Percentiles rank a stretch among this genome's conserved stretches.
These are phyloP conservation scores for Agrotis puta DNA, from an alignment of 2,888 invertebrate species.

Conservation along the genomic window DNA sequence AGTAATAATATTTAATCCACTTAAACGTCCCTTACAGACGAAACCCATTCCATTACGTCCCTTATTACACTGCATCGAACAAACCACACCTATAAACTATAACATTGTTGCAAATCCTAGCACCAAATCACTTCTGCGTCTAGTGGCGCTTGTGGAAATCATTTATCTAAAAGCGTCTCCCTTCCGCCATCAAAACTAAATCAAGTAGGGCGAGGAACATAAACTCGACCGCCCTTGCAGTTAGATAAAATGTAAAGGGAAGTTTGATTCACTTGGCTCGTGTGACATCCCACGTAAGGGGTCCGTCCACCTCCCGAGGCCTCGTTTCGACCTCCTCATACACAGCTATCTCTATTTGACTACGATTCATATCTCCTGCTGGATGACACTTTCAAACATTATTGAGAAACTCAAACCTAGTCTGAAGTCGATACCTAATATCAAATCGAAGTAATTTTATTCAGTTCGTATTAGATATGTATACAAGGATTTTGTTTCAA, in stretches of 20 bases:
- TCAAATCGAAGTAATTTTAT: slow-evolving; percentile 54
- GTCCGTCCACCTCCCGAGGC: slow-evolving; percentile 69
- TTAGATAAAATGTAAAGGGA: slow-evolving; percentile 89
- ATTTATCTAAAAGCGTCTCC: slow-evolving; percentile 89
- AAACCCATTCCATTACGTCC: slow-evolving; percentile 85
- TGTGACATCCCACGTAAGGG: slow-evolving; percentile 82
- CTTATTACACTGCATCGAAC: slow-evolving; percentile 81
- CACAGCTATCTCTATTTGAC: slow-evolving; percentile 86
- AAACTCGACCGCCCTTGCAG: slow-evolving; percentile 89
- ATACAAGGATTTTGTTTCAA: slow-evolving; percentile 22
- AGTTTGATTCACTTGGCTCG: slow-evolving; percentile 87
- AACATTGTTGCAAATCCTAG: slow-evolving; percentile 86
- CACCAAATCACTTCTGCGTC: slow-evolving; percentile 71
- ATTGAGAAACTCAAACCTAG: slow-evolving; percentile 83
- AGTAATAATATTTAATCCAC: slow-evolving; percentile 83
- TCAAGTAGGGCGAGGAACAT: slow-evolving; percentile 88
- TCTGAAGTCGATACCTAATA: slow-evolving; percentile 64
- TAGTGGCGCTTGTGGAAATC: slow-evolving; percentile 77
- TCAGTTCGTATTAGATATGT: slow-evolving; percentile 48
- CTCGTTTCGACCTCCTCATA: slow-evolving; percentile 87
- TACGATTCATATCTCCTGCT: slow-evolving; percentile 85
- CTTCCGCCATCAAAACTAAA: slow-evolving; percentile 90
- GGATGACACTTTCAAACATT: slow-evolving; percentile 83
- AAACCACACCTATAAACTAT: slow-evolving; percentile 81
- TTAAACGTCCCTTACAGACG: slow-evolving; percentile 77